Base-by-base conservation (phyloP, 1,140 invertebrate genomes). In the Eurosta solidaginis region DNA sequence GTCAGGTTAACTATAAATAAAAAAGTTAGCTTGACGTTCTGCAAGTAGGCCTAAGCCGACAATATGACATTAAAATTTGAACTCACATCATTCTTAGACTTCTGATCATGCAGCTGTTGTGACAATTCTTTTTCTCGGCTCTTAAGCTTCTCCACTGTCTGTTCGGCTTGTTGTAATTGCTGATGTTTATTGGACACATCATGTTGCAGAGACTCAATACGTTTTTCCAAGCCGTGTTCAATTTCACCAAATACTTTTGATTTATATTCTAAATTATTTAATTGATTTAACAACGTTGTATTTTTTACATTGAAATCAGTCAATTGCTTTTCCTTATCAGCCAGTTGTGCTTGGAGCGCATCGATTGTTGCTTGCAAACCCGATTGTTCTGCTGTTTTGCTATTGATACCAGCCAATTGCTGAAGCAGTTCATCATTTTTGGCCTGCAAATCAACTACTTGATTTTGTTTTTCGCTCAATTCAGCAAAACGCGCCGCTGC, bases 31-130 rank as follows among this genome's bases (percentile, higher is more conserved):
- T n/a, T 25, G 54, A 6, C 4, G n/a, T n/a, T n/a, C n/a, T n/a
- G n/a, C n/a, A n/a, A n/a, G n/a, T n/a, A n/a, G n/a, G n/a, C n/a
- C n/a, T n/a, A 10, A 29, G 33, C 25, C 27, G 14, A 3, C n/a
- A 68, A 10, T 29, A 27, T 25, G 20, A 25, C 4, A 4, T 63
- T 50, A n/a, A 50, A 6, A 29, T 20, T 68, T 20, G 5, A 59
- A 91, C 93, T 92, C 83, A 95, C 94, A 89, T 95, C 92, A 88
- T 94, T 95, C 88, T 94, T 95, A 47, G 90, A 90, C 83, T 90
- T 91, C 86, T 95, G 92, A 59, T 90, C 87, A 52, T 92, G 90
- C 59, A 95, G 87, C 83, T 94, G 91, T 59, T 89, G 81, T 27
- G 85, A 78, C 54, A 88, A 59, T 77, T 85, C 81, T 20, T 81